phyloP scores from a whole-genome alignment of 2,888 invertebrate genomes.

The Synergus laeviventris region DNA sequence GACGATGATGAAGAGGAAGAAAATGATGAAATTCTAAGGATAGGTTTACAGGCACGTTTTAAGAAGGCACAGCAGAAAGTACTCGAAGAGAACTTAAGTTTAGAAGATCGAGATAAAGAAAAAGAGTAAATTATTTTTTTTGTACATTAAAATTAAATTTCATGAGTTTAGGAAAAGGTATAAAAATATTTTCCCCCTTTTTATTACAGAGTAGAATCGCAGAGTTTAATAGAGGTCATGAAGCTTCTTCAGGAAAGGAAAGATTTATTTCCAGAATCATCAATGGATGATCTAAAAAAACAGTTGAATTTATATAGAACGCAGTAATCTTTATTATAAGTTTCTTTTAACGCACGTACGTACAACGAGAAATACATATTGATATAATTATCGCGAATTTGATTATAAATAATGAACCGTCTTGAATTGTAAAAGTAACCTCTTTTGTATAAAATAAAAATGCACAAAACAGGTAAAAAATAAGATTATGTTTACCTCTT shows the following conservation, averaged over 20 bases:
- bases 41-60: conserved; percentile 54
- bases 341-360: too few species aligned
- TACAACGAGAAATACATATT: too few species aligned
- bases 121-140: conserved; percentile 47
- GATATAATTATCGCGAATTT: too few species aligned
- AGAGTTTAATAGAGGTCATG: conserved; percentile 51
- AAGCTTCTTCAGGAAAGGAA: conserved; percentile 52
- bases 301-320: conserved; percentile 55
- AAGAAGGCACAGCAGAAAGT: conserved; percentile 55
- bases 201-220: conserved; percentile 53
- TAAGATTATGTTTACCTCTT: too few species aligned
- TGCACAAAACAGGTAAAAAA: too few species aligned
- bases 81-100: conserved; percentile 50
- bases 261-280: conserved; percentile 49
- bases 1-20: conserved; percentile 36
- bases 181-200: not conserved
- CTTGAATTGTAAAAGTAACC: too few species aligned
- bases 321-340: conserved; percentile 33
- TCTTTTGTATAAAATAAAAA: too few species aligned
- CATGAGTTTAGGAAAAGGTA: not conserved
- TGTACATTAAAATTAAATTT: not conserved
- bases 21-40: conserved; percentile 41
- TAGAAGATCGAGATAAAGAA: conserved; percentile 53
- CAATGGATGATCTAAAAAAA: conserved; percentile 54
- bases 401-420: too few species aligned